Evolutionary conservation across 2,113 vertebrate species (phyloP), one percentile per base, ranked within the genome.

Genomic region (Myiopsitta monachus): DNA sequence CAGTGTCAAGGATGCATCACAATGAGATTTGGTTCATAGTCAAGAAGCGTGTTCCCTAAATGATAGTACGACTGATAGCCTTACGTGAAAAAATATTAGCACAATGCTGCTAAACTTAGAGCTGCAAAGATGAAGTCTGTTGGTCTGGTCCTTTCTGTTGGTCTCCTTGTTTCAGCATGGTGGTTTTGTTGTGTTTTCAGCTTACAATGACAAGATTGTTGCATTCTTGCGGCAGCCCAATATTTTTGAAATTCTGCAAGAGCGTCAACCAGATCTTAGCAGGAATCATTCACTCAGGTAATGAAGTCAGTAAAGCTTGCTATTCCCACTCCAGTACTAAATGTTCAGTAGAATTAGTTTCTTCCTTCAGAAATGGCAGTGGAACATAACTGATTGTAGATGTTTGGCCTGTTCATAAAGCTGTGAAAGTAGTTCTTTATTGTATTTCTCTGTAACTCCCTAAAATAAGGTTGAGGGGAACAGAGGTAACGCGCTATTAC

Each of bases 181-280:
- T 90, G 10, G 75, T 90, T 91, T 46, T 96, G 27, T 96, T 94
- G 52, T 83, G 30, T 79, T 94, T 97, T 72, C 97, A 99, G 99
- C 99, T 91, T 99, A 99, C 97, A 99, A 99, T 94, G 99, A 99
- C 97, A 99, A 99, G 98, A 99, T 99, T 68, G 99, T 99, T 94
- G 99, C 99, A 4, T 99, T 99, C 98, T 98, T 99, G 92, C 98
- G 99, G 95, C 99, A 99, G 94, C 99, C 99, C 81, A 99, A 99
- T 97, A 99, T 99, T 95, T 98, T 99, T 69, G 99, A 99, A 98
- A 99, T 99, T 96, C 98, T 99, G 17, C 99, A 99, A 95, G 99
- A 99, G 76, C 98, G 99, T 88, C 99, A 99, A 23, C 99, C 99
- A 41, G 99, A 99, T 95, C 99, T 99, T 18, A 98, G 98, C 96